A percentile compares a stretch with the other conserved stretches of the same genome.
phyloP scores from a whole-genome alignment of 2,797 vertebrate genomes.

The Pantherophis vulpinus region DNA sequence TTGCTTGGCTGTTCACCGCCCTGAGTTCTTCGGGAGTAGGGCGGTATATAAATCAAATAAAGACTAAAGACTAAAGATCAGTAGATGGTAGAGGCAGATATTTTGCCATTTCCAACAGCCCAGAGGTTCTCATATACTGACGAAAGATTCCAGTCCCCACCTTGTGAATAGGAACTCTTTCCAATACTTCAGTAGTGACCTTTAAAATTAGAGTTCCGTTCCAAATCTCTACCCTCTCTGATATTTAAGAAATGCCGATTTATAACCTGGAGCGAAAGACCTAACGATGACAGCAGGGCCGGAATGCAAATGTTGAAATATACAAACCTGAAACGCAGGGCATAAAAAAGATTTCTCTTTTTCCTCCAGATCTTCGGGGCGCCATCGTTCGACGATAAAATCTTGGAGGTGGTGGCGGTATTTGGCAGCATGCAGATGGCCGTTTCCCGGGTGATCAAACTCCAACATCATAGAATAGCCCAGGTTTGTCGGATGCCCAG shows the following conservation, averaged over 20 bases:
- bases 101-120: conserved; percentile 7
- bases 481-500: conserved; percentile 73
- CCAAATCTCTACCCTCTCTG: neutral
- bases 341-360: conserved; percentile 31
- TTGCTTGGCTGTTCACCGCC: too few species aligned
- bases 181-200: conserved; percentile 11
- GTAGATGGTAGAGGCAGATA: too few species aligned
- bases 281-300: neutral
- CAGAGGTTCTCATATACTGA: neutral
- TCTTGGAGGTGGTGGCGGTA: conserved; percentile 94
- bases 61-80: too few species aligned
- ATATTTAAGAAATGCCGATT: neutral
- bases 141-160: neutral
- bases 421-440: conserved; percentile 99
- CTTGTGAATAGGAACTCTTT: neutral
- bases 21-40: too few species aligned
- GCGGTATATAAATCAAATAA: too few species aligned
- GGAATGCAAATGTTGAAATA: neutral
- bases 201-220: neutral
- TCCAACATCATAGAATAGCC: conserved; percentile 96
- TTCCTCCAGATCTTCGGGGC: conserved; percentile 90
- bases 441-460: conserved; percentile 94
- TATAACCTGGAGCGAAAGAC: conserved; percentile 4
- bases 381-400: conserved; percentile 97
- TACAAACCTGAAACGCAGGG: neutral